Evolutionary conservation across 2,888 invertebrate genomes (phyloP).

Genomic region (Zygaena filipendulae): DNA sequence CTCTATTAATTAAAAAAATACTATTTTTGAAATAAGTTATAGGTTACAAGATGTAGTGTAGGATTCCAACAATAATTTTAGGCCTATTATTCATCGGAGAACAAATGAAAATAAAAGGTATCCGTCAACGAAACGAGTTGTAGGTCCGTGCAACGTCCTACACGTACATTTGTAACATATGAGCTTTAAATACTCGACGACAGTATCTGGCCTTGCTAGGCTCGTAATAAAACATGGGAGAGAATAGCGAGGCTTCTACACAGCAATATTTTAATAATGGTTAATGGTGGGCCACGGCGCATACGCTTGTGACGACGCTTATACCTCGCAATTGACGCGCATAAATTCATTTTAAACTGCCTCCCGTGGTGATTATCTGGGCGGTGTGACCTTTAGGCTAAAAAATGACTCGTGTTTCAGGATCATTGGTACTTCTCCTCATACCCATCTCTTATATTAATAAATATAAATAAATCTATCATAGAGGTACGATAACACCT

Average conservation of each 20-base stretch:
- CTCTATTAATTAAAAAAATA: too few relatives aligned
- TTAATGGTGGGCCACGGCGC: slow-evolving; percentile 60
- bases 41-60: too few relatives aligned
- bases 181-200: slow-evolving; percentile 60
- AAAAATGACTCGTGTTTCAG: too few relatives aligned
- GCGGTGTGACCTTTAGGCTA: slow-evolving; percentile 31
- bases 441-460: too few relatives aligned
- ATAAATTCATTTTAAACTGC: slow-evolving; percentile 47
- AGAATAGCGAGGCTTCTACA: slow-evolving; percentile 58
- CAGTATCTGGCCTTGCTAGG: slow-evolving; percentile 49
- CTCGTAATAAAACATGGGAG: slow-evolving; percentile 59
- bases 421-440: too few relatives aligned
- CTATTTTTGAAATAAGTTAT: too few relatives aligned
- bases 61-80: slow-evolving; percentile 46
- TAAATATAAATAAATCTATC: too few relatives aligned
- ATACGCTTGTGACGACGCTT: slow-evolving; percentile 53
- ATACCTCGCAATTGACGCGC: slow-evolving; percentile 58
- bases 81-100: slow-evolving; percentile 51
- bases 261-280: slow-evolving; percentile 66
- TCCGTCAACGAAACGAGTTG: slow-evolving; percentile 31
- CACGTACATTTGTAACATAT: slow-evolving; percentile 56
- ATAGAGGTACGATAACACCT: too few relatives aligned
- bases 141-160: slow-evolving; percentile 36
- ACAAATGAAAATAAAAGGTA: slow-evolving; percentile 41
- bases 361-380: slow-evolving; percentile 35